A percentile compares a stretch with the other conserved stretches of the same genome.
Conservation (phyloP, 2,113 vertebrate species). For the Bucco capensis region DNA sequence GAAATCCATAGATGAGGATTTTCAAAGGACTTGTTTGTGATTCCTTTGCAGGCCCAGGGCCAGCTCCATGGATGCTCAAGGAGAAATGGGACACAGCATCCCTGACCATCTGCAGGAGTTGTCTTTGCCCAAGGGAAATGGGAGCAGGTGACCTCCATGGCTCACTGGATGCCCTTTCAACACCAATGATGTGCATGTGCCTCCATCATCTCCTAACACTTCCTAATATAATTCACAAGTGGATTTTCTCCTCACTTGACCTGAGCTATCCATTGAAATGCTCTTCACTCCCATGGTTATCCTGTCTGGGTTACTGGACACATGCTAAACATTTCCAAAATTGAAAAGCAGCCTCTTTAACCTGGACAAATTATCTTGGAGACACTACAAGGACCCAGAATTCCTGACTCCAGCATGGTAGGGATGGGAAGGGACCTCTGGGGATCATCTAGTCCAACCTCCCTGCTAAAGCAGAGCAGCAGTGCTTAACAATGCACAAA, state of each 20-base stretch:
- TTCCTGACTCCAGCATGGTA: no score
- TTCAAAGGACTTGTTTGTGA: neutral
- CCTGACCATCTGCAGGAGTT: neutral
- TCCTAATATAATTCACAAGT: neutral
- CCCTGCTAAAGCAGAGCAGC: neutral
- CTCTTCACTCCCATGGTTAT: neutral
- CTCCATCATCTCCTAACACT: neutral
- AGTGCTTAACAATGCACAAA: neutral
- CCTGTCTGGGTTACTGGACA: neutral
- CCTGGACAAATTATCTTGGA: neutral
- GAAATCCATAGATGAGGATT: neutral
- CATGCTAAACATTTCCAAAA: neutral
- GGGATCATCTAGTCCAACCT: no score
- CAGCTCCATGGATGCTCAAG: neutral
- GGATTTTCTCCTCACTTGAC: neutral
- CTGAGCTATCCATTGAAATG: neutral
- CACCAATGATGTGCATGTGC: neutral
- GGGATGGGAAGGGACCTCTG: no score
- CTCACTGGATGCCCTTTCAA: neutral
- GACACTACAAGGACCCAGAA: neutral
- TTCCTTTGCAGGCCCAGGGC: neutral
- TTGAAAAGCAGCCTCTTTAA: neutral
- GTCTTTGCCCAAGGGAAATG: neutral
- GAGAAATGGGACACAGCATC: neutral
- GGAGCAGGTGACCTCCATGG: neutral